Evolutionary conservation across 2,888 invertebrate species (phyloP), one percentile per base, ranked within the genome.

Genomic region (Cartodere bifasciata): DNA sequence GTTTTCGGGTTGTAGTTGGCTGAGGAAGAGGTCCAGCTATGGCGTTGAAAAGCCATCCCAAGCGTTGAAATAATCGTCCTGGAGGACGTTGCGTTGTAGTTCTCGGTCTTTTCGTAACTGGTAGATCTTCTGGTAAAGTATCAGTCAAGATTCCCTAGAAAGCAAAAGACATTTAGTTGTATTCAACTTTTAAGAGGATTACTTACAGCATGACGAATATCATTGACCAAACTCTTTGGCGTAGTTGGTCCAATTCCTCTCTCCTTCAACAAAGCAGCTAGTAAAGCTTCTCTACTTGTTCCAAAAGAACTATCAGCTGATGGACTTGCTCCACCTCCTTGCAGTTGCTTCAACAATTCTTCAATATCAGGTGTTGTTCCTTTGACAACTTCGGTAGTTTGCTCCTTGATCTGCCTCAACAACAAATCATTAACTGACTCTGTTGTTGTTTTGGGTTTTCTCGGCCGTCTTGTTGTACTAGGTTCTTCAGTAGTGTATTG

Each of bases 171-270:
- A 23, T 10, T 7, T 9, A 10, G 10, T n/a, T n/a, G n/a, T n/a
- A n/a, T 17, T 17, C 6, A 10, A 9, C 10, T 13, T 15, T 27
- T 3, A 10, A 9, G 9, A n/a, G 12, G 12, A 23, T 9, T 14
- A 41, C 44, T 49, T 41, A 55, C 49, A 35, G 48, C 47, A 14
- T 49, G 35, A 16, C 49, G 52, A n/a, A 54, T 40, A 36, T 41
- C 39, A 26, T 44, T 42, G 24, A 35, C 34, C 21, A 40, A 41
- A 32, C 30, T 32, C 58, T 68, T 70, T 43, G 77, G 75, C 37
- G 75, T 75, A n/a, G 71, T 66, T 3, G 81, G 79, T 34, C 73
- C 76, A 43, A 80, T 77, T 22, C 79, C 79, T 49, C 76, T 72
- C 45, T 77, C 72, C 57, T 78, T 78, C 28, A 80, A 58, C 31